Evolutionary conservation across 2,888 invertebrate species (phyloP), one percentile per base, ranked within the genome.

Genomic region (Scelioninae gen. 1): DNA sequence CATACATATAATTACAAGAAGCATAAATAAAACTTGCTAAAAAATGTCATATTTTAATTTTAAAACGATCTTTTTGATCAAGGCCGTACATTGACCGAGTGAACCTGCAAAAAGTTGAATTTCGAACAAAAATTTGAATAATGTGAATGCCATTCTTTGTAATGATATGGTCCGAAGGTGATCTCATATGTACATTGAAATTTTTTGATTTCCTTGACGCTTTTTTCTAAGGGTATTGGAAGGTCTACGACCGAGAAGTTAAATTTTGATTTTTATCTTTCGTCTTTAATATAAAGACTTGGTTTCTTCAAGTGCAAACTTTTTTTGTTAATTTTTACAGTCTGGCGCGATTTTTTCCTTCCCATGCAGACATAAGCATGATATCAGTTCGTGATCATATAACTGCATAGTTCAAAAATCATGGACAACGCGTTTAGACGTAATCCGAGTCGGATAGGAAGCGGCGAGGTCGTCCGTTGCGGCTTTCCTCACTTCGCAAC

Each of bases 341-440:
- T 53, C 55, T 10, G 45, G 38, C 38, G 55, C 16, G 10, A 69
- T 68, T 80, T 82, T 83, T 79, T 63, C 53, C 75, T 74, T 78
- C 81, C 45, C 81, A 81, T 81, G 87, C 87, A 85, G 82, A 87
- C 86, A 84, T 81, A 85, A 86, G 85, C 84, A 79, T 71, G 86
- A 86, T 87, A 81, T 80, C 82, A 72, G 83, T 56, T 66, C 71
- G 79, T 72, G 86, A 85, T 88, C 88, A 87, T 87, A 88, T 89
- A 88, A 88, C 88, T 85, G 85, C 86, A 74, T 78, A 76, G 72
- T 82, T 81, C 81, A 83, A 85, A 85, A 83, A 81, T 85, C 76
- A 72, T 78, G 76, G 69, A 74, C 72, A 84, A 83, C 81, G 77
- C 75, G 69, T 79, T 75, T 66, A 83, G 71, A 78, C 84, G 84